These are phyloP conservation scores for Fopius arisanus DNA, from an alignment of 1,140 invertebrate species.

Conservation along the genomic window DNA sequence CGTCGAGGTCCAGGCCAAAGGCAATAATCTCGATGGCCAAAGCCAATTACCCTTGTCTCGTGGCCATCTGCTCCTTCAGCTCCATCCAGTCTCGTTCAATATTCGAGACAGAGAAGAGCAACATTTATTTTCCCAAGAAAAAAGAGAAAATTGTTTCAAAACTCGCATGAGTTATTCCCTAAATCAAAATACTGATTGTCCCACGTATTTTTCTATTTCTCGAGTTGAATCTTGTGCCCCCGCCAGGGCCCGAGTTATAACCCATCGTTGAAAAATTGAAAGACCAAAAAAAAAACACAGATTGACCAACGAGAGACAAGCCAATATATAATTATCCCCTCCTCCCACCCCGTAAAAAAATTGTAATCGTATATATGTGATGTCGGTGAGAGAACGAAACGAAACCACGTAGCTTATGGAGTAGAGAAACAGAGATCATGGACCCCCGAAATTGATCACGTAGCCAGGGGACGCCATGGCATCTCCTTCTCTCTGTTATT, in stretches of 20 bases:
- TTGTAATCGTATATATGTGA: constrained; percentile 29
- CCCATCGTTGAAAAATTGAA: neutral
- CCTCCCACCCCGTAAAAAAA: neutral
- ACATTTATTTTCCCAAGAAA: neutral
- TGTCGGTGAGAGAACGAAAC: constrained; percentile 1
- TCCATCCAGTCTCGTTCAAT: neutral
- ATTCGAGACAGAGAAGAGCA: neutral
- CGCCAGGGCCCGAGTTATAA: neutral
- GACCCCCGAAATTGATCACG: constrained; percentile 63
- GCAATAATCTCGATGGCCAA: constrained; percentile 41
- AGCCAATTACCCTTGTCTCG: constrained; percentile 40
- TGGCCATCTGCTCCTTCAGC: constrained; percentile 36
- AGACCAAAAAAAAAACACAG: neutral
- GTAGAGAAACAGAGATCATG: constrained; percentile 29
- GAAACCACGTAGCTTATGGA: constrained; percentile 15
- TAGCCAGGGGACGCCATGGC: constrained; percentile 43
- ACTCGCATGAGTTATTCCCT: neutral
- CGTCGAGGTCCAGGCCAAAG: constrained; percentile 29
- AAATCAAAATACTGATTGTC: too few relatives aligned
- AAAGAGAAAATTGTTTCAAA: too few relatives aligned
- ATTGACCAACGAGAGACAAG: constrained; percentile 1
- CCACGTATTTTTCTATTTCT: too few relatives aligned
- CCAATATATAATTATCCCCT: constrained; percentile 11
- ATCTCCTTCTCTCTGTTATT: constrained; percentile 60
- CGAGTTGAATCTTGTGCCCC: too few relatives aligned